phyloP scores from a whole-genome alignment of 2,113 vertebrate species.

The Butorides virescens region DNA sequence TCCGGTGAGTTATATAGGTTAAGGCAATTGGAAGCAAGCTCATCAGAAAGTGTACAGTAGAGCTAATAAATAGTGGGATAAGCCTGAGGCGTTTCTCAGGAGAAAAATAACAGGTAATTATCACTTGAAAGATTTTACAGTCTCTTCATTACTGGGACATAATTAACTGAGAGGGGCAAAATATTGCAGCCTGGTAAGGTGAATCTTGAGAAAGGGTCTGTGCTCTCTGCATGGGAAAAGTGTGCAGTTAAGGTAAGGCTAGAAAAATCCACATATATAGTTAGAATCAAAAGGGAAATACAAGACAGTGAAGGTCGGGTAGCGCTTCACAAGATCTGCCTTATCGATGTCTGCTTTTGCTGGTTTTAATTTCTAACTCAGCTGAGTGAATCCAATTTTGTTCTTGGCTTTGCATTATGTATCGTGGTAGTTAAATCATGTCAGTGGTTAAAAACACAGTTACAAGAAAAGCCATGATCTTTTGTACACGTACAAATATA shows the following conservation, averaged over 20 bases:
- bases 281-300: not conserved
- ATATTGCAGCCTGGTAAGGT: not conserved
- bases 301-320: not conserved
- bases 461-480: not conserved
- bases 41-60: not conserved
- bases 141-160: not conserved
- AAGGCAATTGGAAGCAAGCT: not conserved
- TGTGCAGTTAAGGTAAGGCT: not conserved
- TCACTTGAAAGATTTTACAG: not conserved
- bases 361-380: not conserved
- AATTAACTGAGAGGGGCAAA: slow-evolving; percentile 14
- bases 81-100: not conserved
- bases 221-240: not conserved
- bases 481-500: not conserved
- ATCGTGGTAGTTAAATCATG: not conserved
- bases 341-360: not conserved
- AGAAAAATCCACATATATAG: fast-evolving
- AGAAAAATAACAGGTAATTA: slow-evolving; percentile 36
- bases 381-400: not conserved
- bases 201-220: not conserved
- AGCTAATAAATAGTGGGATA: not conserved
- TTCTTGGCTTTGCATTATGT: not conserved
- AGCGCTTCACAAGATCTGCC: not conserved
- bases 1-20: not conserved
- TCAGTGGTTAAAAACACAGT: not conserved